Evolutionary conservation across 2,888 invertebrate species (phyloP).

Genomic region (Cheilosia soror): DNA sequence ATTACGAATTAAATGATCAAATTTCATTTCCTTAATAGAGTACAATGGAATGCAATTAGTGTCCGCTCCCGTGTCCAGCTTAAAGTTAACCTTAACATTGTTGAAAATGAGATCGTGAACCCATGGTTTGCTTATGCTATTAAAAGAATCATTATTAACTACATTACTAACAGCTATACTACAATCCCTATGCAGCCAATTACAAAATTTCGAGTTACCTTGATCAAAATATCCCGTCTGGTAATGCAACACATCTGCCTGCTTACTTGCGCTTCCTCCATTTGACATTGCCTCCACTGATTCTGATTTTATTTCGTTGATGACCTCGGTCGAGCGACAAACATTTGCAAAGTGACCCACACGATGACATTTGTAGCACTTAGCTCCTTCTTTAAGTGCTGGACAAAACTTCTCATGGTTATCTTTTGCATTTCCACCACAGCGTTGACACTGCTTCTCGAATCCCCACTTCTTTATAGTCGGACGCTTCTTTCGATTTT

Average conservation of each 20-base stretch:
- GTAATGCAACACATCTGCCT: slow-evolving; percentile 16
- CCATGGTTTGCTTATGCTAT: slow-evolving; percentile 24
- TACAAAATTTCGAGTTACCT: slow-evolving; percentile 41
- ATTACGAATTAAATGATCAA: slow-evolving; percentile 25
- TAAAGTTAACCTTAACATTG: slow-evolving; percentile 48
- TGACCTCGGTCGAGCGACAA: slow-evolving; percentile 7
- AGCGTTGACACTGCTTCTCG: slow-evolving; percentile 33
- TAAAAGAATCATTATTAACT: slow-evolving; percentile 23
- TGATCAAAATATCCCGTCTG: slow-evolving; percentile 27
- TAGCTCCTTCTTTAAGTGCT: slow-evolving; percentile 27
- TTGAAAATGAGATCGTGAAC: slow-evolving; percentile 22
- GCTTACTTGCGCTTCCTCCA: neutral
- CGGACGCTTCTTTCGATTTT: slow-evolving; percentile 15
- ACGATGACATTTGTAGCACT: slow-evolving; percentile 30
- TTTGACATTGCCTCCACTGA: slow-evolving; percentile 10
- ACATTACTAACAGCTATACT: slow-evolving; percentile 33
- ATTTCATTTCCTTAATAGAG: slow-evolving; percentile 42
- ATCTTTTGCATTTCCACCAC: slow-evolving; percentile 23
- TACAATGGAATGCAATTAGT: slow-evolving; percentile 49
- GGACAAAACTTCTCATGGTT: slow-evolving; percentile 33
- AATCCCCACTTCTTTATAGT: slow-evolving; percentile 18
- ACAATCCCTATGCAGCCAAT: slow-evolving; percentile 43
- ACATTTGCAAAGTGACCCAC: slow-evolving; percentile 32
- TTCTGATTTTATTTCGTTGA: neutral
- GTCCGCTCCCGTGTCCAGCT: slow-evolving; percentile 59